These are phyloP conservation scores for Megaceryle alcyon DNA, from an alignment of 2,797 vertebrate genomes.

Conservation along the genomic window DNA sequence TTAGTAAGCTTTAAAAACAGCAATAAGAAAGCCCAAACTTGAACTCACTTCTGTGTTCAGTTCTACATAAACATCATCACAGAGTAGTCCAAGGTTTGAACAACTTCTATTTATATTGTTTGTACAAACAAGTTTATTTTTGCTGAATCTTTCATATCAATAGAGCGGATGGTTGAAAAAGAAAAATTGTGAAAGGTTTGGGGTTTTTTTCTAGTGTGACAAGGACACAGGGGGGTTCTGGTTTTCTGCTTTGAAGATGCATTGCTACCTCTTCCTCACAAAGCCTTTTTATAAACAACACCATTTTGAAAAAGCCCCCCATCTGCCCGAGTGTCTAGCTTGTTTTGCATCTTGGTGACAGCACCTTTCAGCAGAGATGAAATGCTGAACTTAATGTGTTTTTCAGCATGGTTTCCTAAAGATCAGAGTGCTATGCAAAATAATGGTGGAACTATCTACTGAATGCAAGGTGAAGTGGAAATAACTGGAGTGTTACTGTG, in stretches of 20 bases:
- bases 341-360: not conserved
- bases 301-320: not conserved
- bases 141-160: not conserved
- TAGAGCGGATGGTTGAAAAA: not conserved
- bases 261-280: not conserved
- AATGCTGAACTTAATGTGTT: not conserved
- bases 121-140: not conserved
- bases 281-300: not conserved
- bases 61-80: not conserved
- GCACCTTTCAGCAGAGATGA: not conserved
- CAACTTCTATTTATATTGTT: not conserved
- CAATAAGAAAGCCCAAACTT: not conserved
- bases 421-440: not conserved
- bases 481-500: not conserved
- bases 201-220: not conserved
- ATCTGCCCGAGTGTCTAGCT: not conserved
- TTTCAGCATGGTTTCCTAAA: not conserved
- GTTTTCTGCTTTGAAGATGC: not conserved
- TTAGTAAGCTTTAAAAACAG: not conserved
- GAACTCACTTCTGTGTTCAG: not conserved
- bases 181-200: accelerated
- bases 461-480: not conserved
- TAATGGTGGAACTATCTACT: not conserved
- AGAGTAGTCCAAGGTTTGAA: not conserved
- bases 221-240: not conserved